These are phyloP conservation scores for Loris lydekkerianus DNA, from an alignment of 2,797 vertebrate species.

Conservation along the genomic window DNA sequence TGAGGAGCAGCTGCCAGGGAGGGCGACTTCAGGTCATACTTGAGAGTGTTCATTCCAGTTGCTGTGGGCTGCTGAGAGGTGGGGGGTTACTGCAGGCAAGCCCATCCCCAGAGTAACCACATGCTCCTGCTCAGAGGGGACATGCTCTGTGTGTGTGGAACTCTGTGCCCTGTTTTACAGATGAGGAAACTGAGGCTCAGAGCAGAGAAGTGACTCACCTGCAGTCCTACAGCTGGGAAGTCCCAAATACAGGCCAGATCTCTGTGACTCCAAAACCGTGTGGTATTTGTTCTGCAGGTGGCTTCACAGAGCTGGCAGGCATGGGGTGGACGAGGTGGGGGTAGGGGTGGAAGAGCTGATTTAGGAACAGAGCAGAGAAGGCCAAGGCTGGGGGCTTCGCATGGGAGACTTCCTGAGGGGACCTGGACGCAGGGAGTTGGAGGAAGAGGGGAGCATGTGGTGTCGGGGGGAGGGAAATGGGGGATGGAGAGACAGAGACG, in stretches of 20 bases:
- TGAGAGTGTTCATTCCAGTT: rapidly evolving
- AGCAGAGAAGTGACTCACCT: background rate
- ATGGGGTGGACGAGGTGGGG: background rate
- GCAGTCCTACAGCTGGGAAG: too few species aligned
- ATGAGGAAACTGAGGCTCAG: background rate
- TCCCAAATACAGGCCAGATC: too few species aligned
- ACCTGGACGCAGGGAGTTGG: background rate
- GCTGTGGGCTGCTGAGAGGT: background rate
- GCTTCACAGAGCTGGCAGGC: background rate
- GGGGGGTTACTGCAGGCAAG: background rate
- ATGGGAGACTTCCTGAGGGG: background rate
- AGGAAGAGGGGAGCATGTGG: background rate
- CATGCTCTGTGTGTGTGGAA: rapidly evolving
- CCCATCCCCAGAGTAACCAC: background rate
- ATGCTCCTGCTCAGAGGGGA: rapidly evolving
- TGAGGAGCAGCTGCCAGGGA: background rate
- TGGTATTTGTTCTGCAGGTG: background rate
- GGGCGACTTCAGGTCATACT: background rate
- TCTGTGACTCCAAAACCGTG: background rate
- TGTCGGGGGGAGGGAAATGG: background rate
- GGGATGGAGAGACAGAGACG: background rate
- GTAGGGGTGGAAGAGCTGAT: background rate
- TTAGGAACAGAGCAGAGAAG: background rate
- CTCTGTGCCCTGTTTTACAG: background rate
- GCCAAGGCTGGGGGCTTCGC: background rate